These are phyloP conservation scores for Apamea crenata DNA, from an alignment of 2,888 invertebrate genomes.

Conservation along the genomic window DNA sequence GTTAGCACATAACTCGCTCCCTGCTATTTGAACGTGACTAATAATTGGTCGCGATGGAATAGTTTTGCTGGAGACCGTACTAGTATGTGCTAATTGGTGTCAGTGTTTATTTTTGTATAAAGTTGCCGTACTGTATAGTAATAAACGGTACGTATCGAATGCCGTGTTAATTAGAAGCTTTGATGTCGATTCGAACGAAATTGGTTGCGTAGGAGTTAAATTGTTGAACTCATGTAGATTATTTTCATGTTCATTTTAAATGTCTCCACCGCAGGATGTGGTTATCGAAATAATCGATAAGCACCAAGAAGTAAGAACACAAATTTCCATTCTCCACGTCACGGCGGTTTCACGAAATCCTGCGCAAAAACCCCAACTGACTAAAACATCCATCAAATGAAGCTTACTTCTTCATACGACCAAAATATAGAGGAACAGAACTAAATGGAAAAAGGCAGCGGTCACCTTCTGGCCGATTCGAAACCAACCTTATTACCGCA, in stretches of 20 bases:
- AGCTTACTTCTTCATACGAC: slow-evolving; percentile 84
- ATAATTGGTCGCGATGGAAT: slow-evolving; percentile 69
- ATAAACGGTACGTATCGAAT: slow-evolving; percentile 52
- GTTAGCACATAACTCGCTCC: slow-evolving; percentile 62
- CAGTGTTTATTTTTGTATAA: slow-evolving; percentile 79
- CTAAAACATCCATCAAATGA: slow-evolving; percentile 86
- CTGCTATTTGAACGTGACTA: slow-evolving; percentile 57
- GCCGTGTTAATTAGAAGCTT: slow-evolving; percentile 73
- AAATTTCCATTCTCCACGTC: slow-evolving; percentile 71
- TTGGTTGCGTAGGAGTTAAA: slow-evolving; percentile 57
- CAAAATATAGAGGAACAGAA: slow-evolving; percentile 83
- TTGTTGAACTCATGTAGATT: slow-evolving; percentile 51
- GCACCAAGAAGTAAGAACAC: slow-evolving; percentile 66
- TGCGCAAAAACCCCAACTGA: slow-evolving; percentile 80
- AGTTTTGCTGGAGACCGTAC: slow-evolving; percentile 69
- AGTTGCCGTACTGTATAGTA: slow-evolving; percentile 60
- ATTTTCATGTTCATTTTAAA: slow-evolving; percentile 26
- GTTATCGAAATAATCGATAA: slow-evolving; percentile 58
- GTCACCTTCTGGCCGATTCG: slow-evolving; percentile 62
- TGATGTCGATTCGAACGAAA: slow-evolving; percentile 71
- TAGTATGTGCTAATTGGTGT: slow-evolving; percentile 80
- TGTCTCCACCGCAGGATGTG: slow-evolving; percentile 37
- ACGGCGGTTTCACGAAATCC: slow-evolving; percentile 76
- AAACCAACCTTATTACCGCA: slow-evolving; percentile 74
- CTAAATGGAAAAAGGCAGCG: slow-evolving; percentile 81